A percentile compares a stretch with the other conserved stretches of the same genome.
These are phyloP conservation scores for Valencia hispanica DNA, from an alignment of 2,797 vertebrate genomes.

Conservation along the genomic window DNA sequence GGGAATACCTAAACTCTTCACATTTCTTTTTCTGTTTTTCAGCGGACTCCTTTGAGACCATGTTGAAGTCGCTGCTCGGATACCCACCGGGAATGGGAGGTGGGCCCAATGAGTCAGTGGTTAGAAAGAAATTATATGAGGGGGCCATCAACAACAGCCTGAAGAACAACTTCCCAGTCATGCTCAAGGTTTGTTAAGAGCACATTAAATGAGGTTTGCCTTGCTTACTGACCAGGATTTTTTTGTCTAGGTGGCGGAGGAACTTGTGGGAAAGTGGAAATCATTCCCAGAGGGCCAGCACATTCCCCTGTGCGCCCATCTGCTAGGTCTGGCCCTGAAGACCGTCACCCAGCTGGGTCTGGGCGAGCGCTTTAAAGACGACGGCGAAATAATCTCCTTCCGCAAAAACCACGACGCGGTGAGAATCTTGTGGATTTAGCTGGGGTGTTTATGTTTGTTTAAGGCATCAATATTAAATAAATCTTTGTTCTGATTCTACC, in stretches of 20 bases:
- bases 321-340: slow-evolving; percentile 94
- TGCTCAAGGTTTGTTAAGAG: slow-evolving; percentile 84
- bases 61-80: slow-evolving; percentile 94
- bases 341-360: slow-evolving; percentile 90
- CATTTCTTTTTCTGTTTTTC: slow-evolving; percentile 18
- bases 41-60: slow-evolving; percentile 96
- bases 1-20: background rate
- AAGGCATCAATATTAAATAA: background rate
- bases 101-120: slow-evolving; percentile 79
- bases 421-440: slow-evolving; percentile 57
- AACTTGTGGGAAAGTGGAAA: slow-evolving; percentile 90
- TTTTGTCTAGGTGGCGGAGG: slow-evolving; percentile 88
- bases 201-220: background rate
- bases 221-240: background rate
- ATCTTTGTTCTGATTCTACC: background rate
- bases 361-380: slow-evolving; percentile 88
- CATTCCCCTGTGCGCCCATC: slow-evolving; percentile 91
- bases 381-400: slow-evolving; percentile 88
- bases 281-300: slow-evolving; percentile 90
- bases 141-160: slow-evolving; percentile 85
- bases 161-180: slow-evolving; percentile 85
- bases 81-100: slow-evolving; percentile 86
- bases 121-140: slow-evolving; percentile 90
- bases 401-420: slow-evolving; percentile 93
- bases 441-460: background rate